Evolutionary conservation across 2,113 vertebrate genomes (phyloP).

Genomic region (Lophura nycthemera): DNA sequence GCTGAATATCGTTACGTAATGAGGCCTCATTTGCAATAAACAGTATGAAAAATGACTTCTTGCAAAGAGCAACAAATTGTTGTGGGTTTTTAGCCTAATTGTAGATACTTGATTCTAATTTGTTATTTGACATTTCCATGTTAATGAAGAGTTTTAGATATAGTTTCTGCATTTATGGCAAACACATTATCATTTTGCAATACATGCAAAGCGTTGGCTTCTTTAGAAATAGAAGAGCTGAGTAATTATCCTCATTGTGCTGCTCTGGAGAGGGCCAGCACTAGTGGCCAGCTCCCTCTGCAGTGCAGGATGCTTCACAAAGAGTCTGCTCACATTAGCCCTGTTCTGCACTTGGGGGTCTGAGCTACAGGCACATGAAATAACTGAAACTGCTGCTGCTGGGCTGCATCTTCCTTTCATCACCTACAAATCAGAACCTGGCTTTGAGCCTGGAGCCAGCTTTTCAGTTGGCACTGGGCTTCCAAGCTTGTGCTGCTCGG

Average conservation of each 20-base stretch:
- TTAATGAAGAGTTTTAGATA: slow-evolving; percentile 62
- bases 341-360: neutral
- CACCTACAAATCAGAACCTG: fast-evolving
- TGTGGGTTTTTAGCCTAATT: slow-evolving; percentile 53
- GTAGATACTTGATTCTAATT: slow-evolving; percentile 61
- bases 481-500: neutral
- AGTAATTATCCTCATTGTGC: neutral
- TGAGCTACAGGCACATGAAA: neutral
- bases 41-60: slow-evolving; percentile 56
- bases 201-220: neutral
- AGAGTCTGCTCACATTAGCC: neutral
- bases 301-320: neutral
- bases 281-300: neutral
- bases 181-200: slow-evolving; percentile 25
- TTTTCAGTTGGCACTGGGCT: neutral
- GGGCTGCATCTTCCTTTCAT: neutral
- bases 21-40: slow-evolving; percentile 40
- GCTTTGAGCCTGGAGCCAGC: neutral
- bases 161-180: slow-evolving; percentile 33
- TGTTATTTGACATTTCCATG: slow-evolving; percentile 60
- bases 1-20: slow-evolving; percentile 37
- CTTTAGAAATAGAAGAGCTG: slow-evolving; percentile 16
- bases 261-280: neutral
- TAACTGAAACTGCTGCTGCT: neutral
- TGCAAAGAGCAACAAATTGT: slow-evolving; percentile 43